These are phyloP conservation scores for Chrysotoxum bicinctum DNA, from an alignment of 2,888 invertebrate species.

Conservation along the genomic window DNA sequence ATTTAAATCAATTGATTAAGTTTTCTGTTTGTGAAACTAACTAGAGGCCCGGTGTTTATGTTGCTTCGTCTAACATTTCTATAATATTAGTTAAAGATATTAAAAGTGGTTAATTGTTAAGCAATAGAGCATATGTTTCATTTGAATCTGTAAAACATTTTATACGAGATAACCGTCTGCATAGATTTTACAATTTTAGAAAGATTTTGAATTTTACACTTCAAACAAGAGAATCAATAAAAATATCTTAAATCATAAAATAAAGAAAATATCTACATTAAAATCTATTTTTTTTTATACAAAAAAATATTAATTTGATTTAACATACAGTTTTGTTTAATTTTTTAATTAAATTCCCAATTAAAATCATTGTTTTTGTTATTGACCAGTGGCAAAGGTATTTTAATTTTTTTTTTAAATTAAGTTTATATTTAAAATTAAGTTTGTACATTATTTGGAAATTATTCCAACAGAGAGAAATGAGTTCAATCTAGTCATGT, in stretches of 20 bases:
- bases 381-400: slow-evolving; percentile 30
- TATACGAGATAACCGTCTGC: no score
- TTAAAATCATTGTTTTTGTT: not conserved
- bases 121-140: not conserved
- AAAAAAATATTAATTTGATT: not conserved
- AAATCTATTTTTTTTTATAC: not conserved
- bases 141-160: not conserved
- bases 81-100: not conserved
- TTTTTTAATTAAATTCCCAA: not conserved
- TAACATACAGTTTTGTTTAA: not conserved
- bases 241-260: not conserved
- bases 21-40: not conserved
- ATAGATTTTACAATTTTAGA: no score
- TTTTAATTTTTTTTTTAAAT: not conserved
- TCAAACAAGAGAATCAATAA: no score
- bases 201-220: no score
- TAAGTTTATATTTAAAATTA: slow-evolving; percentile 14
- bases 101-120: not conserved
- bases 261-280: not conserved
- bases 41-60: not conserved
- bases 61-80: not conserved
- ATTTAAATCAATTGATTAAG: not conserved
- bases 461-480: slow-evolving; percentile 51
- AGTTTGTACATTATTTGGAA: slow-evolving; percentile 57
- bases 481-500: slow-evolving; percentile 71